A percentile compares a stretch with the other conserved stretches of the same genome.
These are phyloP conservation scores for Leptinotarsa peninsularis DNA, from an alignment of 2,888 invertebrate genomes.

Conservation along the genomic window DNA sequence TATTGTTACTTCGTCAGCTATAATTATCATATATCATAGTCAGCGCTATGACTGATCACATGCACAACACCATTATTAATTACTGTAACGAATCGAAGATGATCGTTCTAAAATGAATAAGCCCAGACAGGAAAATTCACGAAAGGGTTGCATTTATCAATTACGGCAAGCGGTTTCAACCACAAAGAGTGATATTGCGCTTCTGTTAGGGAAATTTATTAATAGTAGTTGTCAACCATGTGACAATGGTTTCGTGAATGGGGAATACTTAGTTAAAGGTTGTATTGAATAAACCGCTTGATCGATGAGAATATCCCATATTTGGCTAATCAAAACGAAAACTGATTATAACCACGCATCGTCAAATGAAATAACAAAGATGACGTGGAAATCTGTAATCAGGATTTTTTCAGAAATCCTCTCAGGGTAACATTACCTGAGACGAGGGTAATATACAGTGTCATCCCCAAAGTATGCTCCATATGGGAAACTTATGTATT, in stretches of 20 bases:
- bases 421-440: no score
- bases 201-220: constrained; percentile 34
- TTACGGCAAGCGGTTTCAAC: constrained; percentile 8
- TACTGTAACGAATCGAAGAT: constrained; percentile 25
- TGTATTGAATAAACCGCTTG: constrained; percentile 13
- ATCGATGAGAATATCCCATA: no score
- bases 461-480: no score
- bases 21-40: constrained; percentile 8
- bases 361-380: no score
- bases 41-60: constrained; percentile 1
- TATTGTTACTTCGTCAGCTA: constrained; percentile 14
- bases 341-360: no score
- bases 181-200: constrained; percentile 31
- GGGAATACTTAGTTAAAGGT: constrained; percentile 33
- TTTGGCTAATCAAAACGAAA: no score
- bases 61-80: constrained; percentile 23
- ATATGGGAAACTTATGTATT: no score
- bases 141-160: constrained; percentile 6
- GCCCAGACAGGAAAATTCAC: not conserved
- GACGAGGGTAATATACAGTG: no score
- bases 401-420: no score
- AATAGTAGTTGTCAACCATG: constrained; percentile 31
- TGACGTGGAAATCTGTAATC: no score
- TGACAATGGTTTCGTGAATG: constrained; percentile 30
- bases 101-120: constrained; percentile 16